Conservation (phyloP, 1,140 invertebrate species). For the Microplitis mediator region DNA sequence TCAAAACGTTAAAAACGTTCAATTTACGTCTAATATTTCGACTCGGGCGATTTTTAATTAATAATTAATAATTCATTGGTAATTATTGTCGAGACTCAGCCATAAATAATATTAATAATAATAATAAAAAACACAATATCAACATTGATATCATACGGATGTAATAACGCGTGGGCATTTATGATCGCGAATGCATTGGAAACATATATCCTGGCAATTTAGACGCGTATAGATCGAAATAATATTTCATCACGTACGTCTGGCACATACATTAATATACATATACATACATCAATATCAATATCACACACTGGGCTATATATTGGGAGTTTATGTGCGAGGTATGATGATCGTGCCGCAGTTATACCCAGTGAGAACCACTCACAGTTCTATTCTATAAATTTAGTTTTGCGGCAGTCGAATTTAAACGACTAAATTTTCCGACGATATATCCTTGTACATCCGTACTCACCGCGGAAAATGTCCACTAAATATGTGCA, state of each 20-base stretch:
- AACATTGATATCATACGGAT: background rate
- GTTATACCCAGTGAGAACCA: background rate
- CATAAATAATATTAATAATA: too few relatives aligned
- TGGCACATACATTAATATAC: too few relatives aligned
- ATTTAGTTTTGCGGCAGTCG: background rate
- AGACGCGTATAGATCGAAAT: background rate
- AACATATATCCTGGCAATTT: background rate
- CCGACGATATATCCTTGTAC: background rate
- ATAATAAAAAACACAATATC: background rate
- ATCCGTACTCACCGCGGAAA: background rate
- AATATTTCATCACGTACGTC: conserved; percentile 13
- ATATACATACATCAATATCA: background rate
- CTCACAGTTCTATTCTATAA: conserved; percentile 16
- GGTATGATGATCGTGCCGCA: conserved; percentile 3
- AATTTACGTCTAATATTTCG: too few relatives aligned
- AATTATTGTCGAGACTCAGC: too few relatives aligned
- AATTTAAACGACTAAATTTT: conserved; percentile 19
- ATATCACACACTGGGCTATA: background rate
- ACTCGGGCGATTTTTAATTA: too few relatives aligned
- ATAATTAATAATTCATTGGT: too few relatives aligned
- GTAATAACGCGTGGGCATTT: conserved; percentile 19
- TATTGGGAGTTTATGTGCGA: too few relatives aligned
- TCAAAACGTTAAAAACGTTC: too few relatives aligned
- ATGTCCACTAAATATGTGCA: background rate
- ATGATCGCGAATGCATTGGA: conserved; percentile 21